Conservation (phyloP, 2,113 vertebrate genomes). For the Carlito syrichta region DNA sequence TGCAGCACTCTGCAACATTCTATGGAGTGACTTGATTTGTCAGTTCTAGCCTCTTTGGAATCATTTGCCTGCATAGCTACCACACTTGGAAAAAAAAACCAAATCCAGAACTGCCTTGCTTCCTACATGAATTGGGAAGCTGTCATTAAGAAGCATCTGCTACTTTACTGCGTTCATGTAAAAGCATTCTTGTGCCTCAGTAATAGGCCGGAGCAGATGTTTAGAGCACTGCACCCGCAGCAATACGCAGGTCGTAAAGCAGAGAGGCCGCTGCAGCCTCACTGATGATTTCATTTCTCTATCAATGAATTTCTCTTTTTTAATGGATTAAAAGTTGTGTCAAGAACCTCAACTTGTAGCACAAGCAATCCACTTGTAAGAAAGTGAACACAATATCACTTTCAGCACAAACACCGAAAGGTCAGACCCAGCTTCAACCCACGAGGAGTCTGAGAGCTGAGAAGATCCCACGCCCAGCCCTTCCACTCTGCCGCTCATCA, state of each 20-base stretch:
- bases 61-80: slow-evolving; percentile 55
- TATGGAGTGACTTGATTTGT: slow-evolving; percentile 48
- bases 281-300: slow-evolving; percentile 76
- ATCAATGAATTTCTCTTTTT: slow-evolving; percentile 72
- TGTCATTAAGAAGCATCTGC: slow-evolving; percentile 82
- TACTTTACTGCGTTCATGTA: slow-evolving; percentile 72
- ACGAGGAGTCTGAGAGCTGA: not conserved
- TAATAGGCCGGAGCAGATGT: slow-evolving; percentile 74
- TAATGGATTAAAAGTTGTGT: slow-evolving; percentile 69
- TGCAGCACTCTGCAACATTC: slow-evolving; percentile 53
- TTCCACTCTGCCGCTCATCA: too few relatives aligned
- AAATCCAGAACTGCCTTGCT: slow-evolving; percentile 76
- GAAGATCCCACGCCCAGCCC: too few relatives aligned
- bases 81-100: slow-evolving; percentile 59
- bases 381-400: slow-evolving; percentile 64
- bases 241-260: slow-evolving; percentile 68
- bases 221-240: slow-evolving; percentile 68
- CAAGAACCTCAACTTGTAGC: slow-evolving; percentile 68
- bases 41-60: slow-evolving; percentile 64
- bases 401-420: slow-evolving; percentile 43
- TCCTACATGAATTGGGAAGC: slow-evolving; percentile 78
- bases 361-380: slow-evolving; percentile 58
- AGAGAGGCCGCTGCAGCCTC: slow-evolving; percentile 63
- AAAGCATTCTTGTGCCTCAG: slow-evolving; percentile 70
- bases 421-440: not conserved